phyloP scores from a whole-genome alignment of 1,140 invertebrate genomes.

The Bicyclus anynana region DNA sequence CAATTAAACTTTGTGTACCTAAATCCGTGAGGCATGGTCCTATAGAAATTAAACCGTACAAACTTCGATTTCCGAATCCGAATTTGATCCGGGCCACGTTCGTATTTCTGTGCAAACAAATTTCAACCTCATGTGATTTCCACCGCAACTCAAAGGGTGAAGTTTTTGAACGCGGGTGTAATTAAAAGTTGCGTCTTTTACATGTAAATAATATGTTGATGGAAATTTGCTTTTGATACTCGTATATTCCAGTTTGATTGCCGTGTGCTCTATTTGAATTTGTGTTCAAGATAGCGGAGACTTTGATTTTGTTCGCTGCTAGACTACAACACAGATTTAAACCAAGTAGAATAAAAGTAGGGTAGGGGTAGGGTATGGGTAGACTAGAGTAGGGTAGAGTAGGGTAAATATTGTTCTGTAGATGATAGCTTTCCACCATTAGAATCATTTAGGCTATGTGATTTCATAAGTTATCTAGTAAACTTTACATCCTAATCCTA shows the following conservation, averaged over 20 bases:
- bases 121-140: constrained; percentile 31
- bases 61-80: constrained; percentile 24
- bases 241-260: not conserved
- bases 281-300: not conserved
- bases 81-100: constrained; percentile 30
- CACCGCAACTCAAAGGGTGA: constrained; percentile 33
- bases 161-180: constrained; percentile 34
- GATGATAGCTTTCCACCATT: too few relatives aligned
- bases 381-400: too few relatives aligned
- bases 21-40: constrained; percentile 2
- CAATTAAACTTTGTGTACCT: constrained; percentile 30
- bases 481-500: too few relatives aligned
- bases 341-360: too few relatives aligned
- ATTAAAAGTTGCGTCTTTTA: constrained; percentile 37
- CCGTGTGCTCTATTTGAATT: not conserved
- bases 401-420: too few relatives aligned
- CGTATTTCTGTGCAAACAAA: constrained; percentile 27
- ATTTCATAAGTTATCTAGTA: too few relatives aligned
- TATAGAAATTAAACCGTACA: constrained; percentile 20
- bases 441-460: too few relatives aligned
- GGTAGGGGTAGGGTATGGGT: too few relatives aligned
- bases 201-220: constrained; percentile 32
- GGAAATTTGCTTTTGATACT: constrained; percentile 3
- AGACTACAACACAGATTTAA: too few relatives aligned
- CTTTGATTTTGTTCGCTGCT: too few relatives aligned